phyloP scores from a whole-genome alignment of 1,140 invertebrate species.

The Zaprionus ornatus region DNA sequence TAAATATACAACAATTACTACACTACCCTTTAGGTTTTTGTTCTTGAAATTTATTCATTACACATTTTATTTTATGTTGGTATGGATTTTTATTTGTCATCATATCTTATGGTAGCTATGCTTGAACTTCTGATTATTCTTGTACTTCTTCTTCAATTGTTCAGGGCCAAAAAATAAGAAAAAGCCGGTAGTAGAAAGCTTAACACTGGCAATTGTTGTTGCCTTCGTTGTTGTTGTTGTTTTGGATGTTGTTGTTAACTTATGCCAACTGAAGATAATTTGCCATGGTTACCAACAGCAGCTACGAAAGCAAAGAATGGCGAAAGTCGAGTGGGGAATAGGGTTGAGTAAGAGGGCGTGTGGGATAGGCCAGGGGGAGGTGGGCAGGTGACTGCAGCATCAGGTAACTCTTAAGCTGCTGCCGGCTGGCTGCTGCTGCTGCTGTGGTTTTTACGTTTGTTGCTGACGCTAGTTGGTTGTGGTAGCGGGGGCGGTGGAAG shows the following conservation, averaged over 20 bases:
- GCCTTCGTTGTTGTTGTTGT: slow-evolving; percentile 23
- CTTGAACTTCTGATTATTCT: not conserved
- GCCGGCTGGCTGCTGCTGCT: slow-evolving; percentile 8
- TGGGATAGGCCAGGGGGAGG: not conserved
- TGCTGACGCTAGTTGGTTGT: slow-evolving; percentile 60
- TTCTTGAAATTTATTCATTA: too few species aligned
- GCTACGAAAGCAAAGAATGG: slow-evolving; percentile 57
- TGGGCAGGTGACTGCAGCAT: slow-evolving; percentile 36
- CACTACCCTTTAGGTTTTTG: too few species aligned
- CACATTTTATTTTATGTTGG: too few species aligned
- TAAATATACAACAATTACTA: too few species aligned
- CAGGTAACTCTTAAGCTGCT: slow-evolving; percentile 75
- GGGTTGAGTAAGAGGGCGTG: not conserved
- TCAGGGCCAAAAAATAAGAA: slow-evolving; percentile 54
- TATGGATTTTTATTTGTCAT: slow-evolving; percentile 73
- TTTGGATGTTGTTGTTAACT: slow-evolving; percentile 62
- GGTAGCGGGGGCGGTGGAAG: not conserved
- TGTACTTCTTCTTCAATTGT: slow-evolving; percentile 19
- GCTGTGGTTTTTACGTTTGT: slow-evolving; percentile 76
- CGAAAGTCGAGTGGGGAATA: slow-evolving; percentile 22
- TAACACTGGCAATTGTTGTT: slow-evolving; percentile 35
- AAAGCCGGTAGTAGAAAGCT: slow-evolving; percentile 30
- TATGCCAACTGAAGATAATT: slow-evolving; percentile 79
- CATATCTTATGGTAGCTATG: slow-evolving; percentile 19
- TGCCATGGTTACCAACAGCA: slow-evolving; percentile 72